phyloP scores from a whole-genome alignment of 2,113 vertebrate genomes.

The Cavia porcellus region DNA sequence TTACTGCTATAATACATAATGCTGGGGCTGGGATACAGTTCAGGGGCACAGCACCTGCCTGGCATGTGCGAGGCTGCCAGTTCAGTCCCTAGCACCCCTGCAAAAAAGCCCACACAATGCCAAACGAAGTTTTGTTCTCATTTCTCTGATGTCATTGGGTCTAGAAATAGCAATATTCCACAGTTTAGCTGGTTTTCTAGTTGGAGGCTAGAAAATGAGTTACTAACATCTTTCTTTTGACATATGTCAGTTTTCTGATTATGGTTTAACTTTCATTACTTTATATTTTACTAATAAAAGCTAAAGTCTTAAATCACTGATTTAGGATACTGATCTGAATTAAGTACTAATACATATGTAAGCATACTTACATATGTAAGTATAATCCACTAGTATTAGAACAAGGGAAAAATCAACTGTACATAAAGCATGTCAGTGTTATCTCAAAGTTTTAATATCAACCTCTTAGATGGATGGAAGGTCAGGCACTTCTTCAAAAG shows the following conservation, averaged over 20 bases:
- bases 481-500: slow-evolving; percentile 96
- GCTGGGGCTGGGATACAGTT: no score
- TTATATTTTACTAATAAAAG: slow-evolving; percentile 53
- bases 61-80: no score
- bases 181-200: slow-evolving; percentile 6
- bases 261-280: slow-evolving; percentile 14
- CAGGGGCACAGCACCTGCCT: no score
- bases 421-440: slow-evolving; percentile 35
- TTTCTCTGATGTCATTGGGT: slow-evolving; percentile 22
- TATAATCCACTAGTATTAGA: neutral
- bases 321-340: neutral
- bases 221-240: neutral
- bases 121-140: slow-evolving; percentile 18
- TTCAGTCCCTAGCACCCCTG: no score
- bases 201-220: neutral
- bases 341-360: neutral
- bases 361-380: neutral
- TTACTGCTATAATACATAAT: neutral
- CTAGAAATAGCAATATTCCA: neutral
- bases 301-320: neutral
- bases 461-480: slow-evolving; percentile 96
- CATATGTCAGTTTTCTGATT: neutral
- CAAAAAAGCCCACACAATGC: neutral
- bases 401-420: slow-evolving; percentile 3
- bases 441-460: slow-evolving; percentile 67